Conservation (phyloP, 2,888 invertebrate genomes). For the Timandra comae region DNA sequence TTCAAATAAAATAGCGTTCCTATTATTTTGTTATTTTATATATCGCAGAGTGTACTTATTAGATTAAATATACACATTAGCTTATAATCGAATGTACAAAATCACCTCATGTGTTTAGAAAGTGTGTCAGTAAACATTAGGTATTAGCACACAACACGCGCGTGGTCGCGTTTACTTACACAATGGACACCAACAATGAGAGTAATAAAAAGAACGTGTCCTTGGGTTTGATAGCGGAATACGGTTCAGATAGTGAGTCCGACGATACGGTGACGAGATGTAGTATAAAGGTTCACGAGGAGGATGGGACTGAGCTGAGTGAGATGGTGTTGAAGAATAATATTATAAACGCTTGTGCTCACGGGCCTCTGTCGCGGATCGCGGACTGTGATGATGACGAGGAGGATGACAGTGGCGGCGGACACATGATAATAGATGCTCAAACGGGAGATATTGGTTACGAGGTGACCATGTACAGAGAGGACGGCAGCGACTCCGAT, state of each 20-base stretch:
- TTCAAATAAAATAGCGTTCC: too few relatives aligned
- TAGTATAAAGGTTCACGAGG: too few relatives aligned
- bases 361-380: constrained; percentile 55
- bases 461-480: constrained; percentile 64
- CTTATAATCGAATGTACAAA: too few relatives aligned
- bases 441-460: constrained; percentile 64
- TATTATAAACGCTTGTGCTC: constrained; percentile 70
- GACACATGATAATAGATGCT: constrained; percentile 67
- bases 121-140: neutral
- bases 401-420: constrained; percentile 43
- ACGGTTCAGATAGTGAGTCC: constrained; percentile 68
- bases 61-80: too few relatives aligned
- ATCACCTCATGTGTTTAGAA: too few relatives aligned
- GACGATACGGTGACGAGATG: too few relatives aligned
- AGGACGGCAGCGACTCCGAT: constrained; percentile 52
- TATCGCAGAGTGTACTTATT: too few relatives aligned
- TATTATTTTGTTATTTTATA: too few relatives aligned
- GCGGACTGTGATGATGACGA: constrained; percentile 24
- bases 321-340: constrained; percentile 72
- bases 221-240: constrained; percentile 64
- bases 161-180: constrained; percentile 29
- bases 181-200: constrained; percentile 63
- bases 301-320: constrained; percentile 55
- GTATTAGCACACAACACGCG: constrained; percentile 19
- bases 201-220: constrained; percentile 69